Evolutionary conservation across 2,888 invertebrate species (phyloP).

Genomic region (Hartigia nigra): DNA sequence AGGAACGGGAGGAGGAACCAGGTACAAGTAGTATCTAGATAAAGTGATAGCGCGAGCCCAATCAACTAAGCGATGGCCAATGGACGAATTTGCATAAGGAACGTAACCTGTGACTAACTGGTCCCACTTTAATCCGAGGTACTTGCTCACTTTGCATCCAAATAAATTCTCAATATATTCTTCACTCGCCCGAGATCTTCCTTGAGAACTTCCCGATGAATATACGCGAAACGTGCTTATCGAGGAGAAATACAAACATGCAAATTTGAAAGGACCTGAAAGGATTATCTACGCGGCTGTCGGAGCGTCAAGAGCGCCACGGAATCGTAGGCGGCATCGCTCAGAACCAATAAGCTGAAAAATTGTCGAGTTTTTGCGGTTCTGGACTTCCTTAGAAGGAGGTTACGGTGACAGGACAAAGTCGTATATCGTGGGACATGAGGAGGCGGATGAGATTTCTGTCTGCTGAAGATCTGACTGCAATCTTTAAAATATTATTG

Average conservation of each 20-base stretch:
- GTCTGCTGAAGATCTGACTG: too few species aligned
- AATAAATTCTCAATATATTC: neutral
- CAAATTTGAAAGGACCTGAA: neutral
- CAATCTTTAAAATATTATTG: too few species aligned
- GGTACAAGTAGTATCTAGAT: neutral
- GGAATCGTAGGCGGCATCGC: neutral
- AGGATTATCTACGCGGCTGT: neutral
- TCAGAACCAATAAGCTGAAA: neutral
- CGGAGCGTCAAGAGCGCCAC: neutral
- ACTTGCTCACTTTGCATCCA: neutral
- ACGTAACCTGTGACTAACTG: neutral
- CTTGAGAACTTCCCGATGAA: neutral
- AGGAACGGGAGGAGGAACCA: too few species aligned
- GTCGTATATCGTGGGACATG: too few species aligned
- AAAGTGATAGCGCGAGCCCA: slow-evolving; percentile 7
- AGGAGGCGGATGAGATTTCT: too few species aligned
- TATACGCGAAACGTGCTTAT: neutral
- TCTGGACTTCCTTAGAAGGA: too few species aligned
- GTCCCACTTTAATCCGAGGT: neutral
- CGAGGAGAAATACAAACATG: neutral
- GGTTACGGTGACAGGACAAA: too few species aligned
- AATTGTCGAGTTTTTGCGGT: too few species aligned
- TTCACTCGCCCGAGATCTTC: too few species aligned
- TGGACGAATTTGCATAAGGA: slow-evolving; percentile 14
- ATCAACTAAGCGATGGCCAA: slow-evolving; percentile 18